Conservation (phyloP, 92 coral and sea anemone genomes). For the Palythoa caribaeorum region DNA sequence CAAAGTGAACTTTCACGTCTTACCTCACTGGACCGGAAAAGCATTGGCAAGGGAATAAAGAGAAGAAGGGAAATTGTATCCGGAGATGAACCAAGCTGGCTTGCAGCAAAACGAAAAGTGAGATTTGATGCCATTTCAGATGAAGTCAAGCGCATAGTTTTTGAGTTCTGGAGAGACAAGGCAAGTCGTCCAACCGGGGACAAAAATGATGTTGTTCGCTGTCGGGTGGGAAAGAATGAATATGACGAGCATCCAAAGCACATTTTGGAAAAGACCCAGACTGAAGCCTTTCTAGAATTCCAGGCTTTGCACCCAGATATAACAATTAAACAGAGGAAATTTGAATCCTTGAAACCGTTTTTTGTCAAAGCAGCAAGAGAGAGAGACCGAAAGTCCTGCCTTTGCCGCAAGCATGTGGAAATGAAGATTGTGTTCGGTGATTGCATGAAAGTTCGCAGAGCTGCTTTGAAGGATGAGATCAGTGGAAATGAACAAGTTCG, state of each 20-base stretch:
- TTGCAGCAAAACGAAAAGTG: constrained; percentile 25
- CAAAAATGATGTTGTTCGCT: constrained; percentile 46
- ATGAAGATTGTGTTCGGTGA: constrained; percentile 38
- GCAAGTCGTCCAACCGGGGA: constrained; percentile 46
- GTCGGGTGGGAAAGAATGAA: constrained; percentile 48
- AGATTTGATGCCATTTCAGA: constrained; percentile 42
- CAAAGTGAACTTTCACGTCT: constrained; percentile 27
- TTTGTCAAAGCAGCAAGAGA: constrained; percentile 59
- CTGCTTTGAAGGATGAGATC: too few species aligned
- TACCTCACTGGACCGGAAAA: constrained; percentile 32
- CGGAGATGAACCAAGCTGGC: constrained; percentile 36
- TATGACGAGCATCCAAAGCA: constrained; percentile 64
- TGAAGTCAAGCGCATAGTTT: constrained; percentile 16
- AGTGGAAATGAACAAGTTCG: too few species aligned
- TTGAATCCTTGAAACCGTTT: constrained; percentile 56
- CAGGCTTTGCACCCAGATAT: constrained; percentile 45
- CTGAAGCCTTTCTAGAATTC: constrained; percentile 67
- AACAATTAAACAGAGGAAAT: constrained; percentile 51
- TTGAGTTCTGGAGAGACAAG: constrained; percentile 36
- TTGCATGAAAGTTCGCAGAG: background rate
- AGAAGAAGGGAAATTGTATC: constrained; percentile 28
- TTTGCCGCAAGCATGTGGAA: constrained; percentile 53
- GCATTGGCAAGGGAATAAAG: constrained; percentile 36
- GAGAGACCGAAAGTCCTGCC: background rate
- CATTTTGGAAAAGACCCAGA: constrained; percentile 62